Evolutionary conservation across 2,888 invertebrate genomes (phyloP).

Genomic region (Perizoma flavofasciatum): DNA sequence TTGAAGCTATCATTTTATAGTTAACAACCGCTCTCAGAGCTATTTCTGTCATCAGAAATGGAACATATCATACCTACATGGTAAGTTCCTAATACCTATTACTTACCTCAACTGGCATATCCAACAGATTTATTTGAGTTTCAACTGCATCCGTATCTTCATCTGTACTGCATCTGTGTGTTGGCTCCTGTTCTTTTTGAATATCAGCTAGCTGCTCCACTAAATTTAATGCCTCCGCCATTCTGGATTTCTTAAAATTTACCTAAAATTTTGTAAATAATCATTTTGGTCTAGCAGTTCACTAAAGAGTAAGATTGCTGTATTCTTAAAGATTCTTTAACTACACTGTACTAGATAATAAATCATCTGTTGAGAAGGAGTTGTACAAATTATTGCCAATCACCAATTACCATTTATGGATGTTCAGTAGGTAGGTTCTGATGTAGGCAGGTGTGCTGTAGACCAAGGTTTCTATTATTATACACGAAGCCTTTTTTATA

Average conservation of each 20-base stretch:
- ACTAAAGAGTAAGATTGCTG: background rate
- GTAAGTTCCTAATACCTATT: conserved; percentile 26
- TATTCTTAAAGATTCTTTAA: too few relatives aligned
- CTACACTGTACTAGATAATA: too few relatives aligned
- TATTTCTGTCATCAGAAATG: background rate
- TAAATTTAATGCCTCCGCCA: conserved; percentile 66
- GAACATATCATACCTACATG: too few relatives aligned
- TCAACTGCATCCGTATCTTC: conserved; percentile 41
- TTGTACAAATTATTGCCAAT: too few relatives aligned
- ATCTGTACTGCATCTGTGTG: conserved; percentile 24
- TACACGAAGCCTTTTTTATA: too few relatives aligned
- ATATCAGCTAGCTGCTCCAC: conserved; percentile 56
- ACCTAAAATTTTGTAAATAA: conserved; percentile 31
- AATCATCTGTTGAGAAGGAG: too few relatives aligned
- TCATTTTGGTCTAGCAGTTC: background rate
- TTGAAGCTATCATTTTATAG: too few relatives aligned
- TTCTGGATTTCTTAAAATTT: conserved; percentile 41
- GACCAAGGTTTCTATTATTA: background rate
- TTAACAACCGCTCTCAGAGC: too few relatives aligned
- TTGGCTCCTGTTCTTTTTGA: conserved; percentile 48
- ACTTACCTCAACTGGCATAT: conserved; percentile 78
- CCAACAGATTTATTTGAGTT: conserved; percentile 53
- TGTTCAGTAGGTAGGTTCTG: background rate
- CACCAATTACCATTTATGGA: too few relatives aligned
- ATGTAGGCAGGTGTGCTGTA: conserved; percentile 33